Percentiles rank a stretch among this genome's conserved stretches.
Conservation (phyloP, 2,888 invertebrate genomes). For the Lycophotia porphyrea region DNA sequence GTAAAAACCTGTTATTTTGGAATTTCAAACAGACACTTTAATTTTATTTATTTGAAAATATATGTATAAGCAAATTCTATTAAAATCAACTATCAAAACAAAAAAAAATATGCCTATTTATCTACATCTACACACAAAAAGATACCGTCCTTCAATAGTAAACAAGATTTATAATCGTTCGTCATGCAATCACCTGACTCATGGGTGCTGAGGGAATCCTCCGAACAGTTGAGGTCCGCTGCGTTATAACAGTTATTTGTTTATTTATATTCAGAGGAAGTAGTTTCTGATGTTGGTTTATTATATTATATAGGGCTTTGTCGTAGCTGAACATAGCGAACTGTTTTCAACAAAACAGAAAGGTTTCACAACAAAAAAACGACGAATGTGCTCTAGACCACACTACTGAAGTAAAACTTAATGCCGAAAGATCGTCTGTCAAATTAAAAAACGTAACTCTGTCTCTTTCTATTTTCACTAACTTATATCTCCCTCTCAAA, state of each 20-base stretch:
- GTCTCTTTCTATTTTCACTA: too few species aligned
- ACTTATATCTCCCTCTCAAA: too few species aligned
- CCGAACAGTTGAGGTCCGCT: constrained; percentile 95
- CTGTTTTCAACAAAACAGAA: background rate
- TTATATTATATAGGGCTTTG: background rate
- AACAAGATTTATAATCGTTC: constrained; percentile 71
- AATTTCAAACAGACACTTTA: too few species aligned
- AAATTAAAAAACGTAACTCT: too few species aligned
- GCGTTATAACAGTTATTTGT: constrained; percentile 77
- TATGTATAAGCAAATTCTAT: constrained; percentile 2
- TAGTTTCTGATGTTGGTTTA: constrained; percentile 32
- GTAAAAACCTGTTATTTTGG: too few species aligned
- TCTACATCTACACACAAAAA: constrained; percentile 75
- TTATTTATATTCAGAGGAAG: constrained; percentile 53
- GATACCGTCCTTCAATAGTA: constrained; percentile 66
- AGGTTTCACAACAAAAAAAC: too few species aligned
- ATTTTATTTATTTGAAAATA: background rate
- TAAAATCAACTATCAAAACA: constrained; percentile 35
- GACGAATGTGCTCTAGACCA: too few species aligned
- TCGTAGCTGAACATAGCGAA: background rate
- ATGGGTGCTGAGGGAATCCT: constrained; percentile 94
- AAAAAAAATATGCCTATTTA: constrained; percentile 11
- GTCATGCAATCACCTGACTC: constrained; percentile 93
- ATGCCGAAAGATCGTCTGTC: too few species aligned
- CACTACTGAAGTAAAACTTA: too few species aligned